Evolutionary conservation across 2,113 vertebrate species (phyloP).

Genomic region (Gallinago undulata): DNA sequence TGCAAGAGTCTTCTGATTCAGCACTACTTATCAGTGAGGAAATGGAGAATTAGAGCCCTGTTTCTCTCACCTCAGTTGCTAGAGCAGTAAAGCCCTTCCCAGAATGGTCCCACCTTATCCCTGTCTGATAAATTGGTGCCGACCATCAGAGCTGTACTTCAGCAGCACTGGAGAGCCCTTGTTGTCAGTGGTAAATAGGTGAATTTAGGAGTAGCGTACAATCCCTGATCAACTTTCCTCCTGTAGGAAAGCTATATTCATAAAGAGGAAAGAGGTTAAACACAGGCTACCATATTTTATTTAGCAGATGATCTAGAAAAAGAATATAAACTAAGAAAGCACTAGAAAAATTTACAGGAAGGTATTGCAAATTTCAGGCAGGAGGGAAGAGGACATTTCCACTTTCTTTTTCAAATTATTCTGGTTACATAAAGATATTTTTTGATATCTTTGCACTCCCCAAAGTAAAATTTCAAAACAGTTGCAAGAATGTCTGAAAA

Average conservation of each 20-base stretch:
- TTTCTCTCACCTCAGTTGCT: not conserved
- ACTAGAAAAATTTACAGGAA: not conserved
- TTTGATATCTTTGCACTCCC: not conserved
- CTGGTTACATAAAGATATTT: not conserved
- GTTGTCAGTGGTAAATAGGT: not conserved
- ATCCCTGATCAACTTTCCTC: not conserved
- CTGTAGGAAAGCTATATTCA: not conserved
- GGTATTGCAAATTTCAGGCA: not conserved
- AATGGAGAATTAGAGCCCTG: constrained; percentile 1
- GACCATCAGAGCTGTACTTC: not conserved
- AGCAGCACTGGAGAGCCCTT: not conserved
- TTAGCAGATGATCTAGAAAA: not conserved
- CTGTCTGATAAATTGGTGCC: constrained; percentile 2
- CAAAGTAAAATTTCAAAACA: not conserved
- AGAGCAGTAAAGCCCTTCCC: constrained; percentile 9
- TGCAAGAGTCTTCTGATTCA: constrained; percentile 47
- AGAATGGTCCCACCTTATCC: not conserved
- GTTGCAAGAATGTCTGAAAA: not conserved
- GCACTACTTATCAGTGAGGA: constrained; percentile 17
- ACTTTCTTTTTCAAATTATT: not conserved
- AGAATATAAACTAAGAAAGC: not conserved
- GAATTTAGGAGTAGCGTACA: not conserved
- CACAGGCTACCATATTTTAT: not conserved
- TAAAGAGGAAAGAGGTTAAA: not conserved
- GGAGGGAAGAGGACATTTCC: not conserved